Evolutionary conservation across 2,888 invertebrate species (phyloP).

Genomic region (Amphiduros pacificus): DNA sequence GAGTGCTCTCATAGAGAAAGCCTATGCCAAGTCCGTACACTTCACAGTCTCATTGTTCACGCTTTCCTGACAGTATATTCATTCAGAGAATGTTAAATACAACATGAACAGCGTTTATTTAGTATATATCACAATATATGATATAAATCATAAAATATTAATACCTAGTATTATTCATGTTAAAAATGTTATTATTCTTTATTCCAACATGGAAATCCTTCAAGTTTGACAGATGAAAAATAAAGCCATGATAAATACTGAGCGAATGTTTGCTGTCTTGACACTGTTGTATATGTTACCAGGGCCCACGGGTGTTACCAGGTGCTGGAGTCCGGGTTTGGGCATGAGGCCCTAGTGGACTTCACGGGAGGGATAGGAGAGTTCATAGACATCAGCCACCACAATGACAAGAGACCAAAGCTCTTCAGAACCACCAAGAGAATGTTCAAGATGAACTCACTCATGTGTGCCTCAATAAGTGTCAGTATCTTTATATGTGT

Average conservation of each 20-base stretch:
- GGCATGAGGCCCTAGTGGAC: slow-evolving; percentile 51
- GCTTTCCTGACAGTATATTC: too few relatives aligned
- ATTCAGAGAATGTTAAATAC: too few relatives aligned
- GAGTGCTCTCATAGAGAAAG: slow-evolving; percentile 71
- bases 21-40: slow-evolving; percentile 37
- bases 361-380: slow-evolving; percentile 54
- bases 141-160: too few relatives aligned
- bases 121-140: too few relatives aligned
- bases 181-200: background rate
- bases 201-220: background rate
- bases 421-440: slow-evolving; percentile 15
- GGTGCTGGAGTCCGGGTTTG: slow-evolving; percentile 45
- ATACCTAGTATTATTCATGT: too few relatives aligned
- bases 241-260: background rate
- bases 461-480: slow-evolving; percentile 20
- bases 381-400: slow-evolving; percentile 37
- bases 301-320: slow-evolving; percentile 45
- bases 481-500: too few relatives aligned
- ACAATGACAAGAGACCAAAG: slow-evolving; percentile 30
- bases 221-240: too few relatives aligned
- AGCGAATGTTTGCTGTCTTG: background rate
- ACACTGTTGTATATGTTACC: background rate
- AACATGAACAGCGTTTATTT: too few relatives aligned
- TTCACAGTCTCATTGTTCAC: too few relatives aligned
- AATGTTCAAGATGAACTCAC: slow-evolving; percentile 16